Percentiles rank a stretch among this genome's conserved stretches.
These are phyloP conservation scores for Tetramorium alpestre DNA, from an alignment of 1,140 invertebrate species.

Conservation along the genomic window DNA sequence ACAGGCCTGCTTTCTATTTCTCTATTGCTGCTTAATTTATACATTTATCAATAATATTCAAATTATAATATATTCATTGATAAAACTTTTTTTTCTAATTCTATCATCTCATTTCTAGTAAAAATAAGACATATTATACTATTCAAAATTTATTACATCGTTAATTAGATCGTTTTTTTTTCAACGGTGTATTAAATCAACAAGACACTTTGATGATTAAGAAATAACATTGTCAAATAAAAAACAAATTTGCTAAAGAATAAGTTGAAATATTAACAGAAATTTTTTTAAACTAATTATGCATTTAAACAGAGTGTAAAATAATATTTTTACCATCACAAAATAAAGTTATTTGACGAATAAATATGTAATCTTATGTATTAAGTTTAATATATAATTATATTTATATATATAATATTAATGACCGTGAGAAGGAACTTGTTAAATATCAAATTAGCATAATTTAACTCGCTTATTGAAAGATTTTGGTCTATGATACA, in stretches of 20 bases:
- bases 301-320: not conserved
- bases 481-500: not conserved
- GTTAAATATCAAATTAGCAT: slow-evolving; percentile 24
- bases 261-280: not conserved
- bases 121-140: not conserved
- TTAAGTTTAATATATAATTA: not conserved
- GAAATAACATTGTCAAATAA: not conserved
- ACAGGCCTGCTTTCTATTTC: slow-evolving; percentile 24
- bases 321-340: not conserved
- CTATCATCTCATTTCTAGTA: not conserved
- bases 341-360: slow-evolving; percentile 6
- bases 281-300: not conserved
- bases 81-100: not conserved
- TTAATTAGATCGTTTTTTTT: not conserved
- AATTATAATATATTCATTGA: not conserved
- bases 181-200: not conserved
- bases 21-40: not conserved
- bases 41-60: not conserved
- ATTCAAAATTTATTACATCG: not conserved
- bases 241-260: not conserved
- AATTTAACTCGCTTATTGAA: slow-evolving; percentile 7
- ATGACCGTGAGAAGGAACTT: not conserved
- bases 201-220: not conserved
- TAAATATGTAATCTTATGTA: not conserved
- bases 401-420: not conserved